Evolutionary conservation across 2,797 vertebrate species (phyloP).

Genomic region (Melanotaenia parkinsoni): DNA sequence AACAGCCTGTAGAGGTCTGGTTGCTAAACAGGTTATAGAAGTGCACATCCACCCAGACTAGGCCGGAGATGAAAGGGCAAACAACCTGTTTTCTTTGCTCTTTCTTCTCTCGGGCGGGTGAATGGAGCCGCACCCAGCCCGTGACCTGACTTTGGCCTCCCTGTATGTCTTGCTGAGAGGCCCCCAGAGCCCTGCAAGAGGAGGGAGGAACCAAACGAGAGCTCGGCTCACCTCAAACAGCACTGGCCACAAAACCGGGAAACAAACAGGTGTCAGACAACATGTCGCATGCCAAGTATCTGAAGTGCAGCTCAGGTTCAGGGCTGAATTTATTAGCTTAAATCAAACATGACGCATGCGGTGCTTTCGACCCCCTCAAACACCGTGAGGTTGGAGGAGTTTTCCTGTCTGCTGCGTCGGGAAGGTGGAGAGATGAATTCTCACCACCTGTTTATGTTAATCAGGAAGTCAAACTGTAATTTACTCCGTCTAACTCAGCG

Average conservation of each 20-base stretch:
- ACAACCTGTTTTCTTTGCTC: constrained; percentile 61
- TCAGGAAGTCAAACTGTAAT: constrained; percentile 6
- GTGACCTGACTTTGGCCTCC: constrained; percentile 78
- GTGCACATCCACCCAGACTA: constrained; percentile 29
- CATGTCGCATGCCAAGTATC: constrained; percentile 20
- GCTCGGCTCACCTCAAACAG: constrained; percentile 22
- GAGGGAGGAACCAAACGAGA: constrained; percentile 53
- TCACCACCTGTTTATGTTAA: constrained; percentile 18
- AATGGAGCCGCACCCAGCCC: constrained; percentile 71
- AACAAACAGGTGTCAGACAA: constrained; percentile 76
- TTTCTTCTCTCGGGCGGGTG: constrained; percentile 50
- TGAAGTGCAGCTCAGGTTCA: neutral
- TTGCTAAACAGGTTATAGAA: constrained; percentile 47
- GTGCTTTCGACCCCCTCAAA: neutral
- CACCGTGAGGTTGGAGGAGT: neutral
- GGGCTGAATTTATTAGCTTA: constrained; percentile 10
- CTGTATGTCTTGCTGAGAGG: constrained; percentile 52
- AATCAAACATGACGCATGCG: constrained; percentile 17
- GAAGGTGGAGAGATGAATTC: constrained; percentile 18
- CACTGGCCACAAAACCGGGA: constrained; percentile 23
- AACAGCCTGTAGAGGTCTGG: constrained; percentile 19
- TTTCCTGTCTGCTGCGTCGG: constrained; percentile 9
- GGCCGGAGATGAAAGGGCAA: constrained; percentile 60
- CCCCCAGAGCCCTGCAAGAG: constrained; percentile 60
- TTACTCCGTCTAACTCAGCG: constrained; percentile 2